A percentile compares a stretch with the other conserved stretches of the same genome.
Conservation (phyloP, 2,113 vertebrate species). For the Antechinus flavipes region DNA sequence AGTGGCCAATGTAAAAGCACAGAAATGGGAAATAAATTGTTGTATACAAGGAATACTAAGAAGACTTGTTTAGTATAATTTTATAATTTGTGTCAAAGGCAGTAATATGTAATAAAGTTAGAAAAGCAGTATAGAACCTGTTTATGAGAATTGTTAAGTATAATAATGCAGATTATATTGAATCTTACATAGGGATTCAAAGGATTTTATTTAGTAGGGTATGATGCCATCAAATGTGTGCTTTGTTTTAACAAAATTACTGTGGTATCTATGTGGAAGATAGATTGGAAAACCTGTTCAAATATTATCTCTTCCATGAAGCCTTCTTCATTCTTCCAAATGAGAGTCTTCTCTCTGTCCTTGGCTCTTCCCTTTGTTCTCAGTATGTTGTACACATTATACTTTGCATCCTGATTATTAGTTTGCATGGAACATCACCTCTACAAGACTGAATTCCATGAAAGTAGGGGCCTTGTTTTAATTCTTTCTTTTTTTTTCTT, state of each 20-base stretch:
- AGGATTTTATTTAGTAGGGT: not conserved
- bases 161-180: not conserved
- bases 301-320: not conserved
- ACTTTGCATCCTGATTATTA: not conserved
- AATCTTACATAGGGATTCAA: not conserved
- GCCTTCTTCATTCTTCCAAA: not conserved
- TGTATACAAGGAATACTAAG: not conserved
- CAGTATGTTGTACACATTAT: not conserved
- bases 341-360: not conserved
- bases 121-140: not conserved
- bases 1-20: too few relatives aligned
- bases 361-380: not conserved
- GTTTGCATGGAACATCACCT: not conserved
- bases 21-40: not conserved
- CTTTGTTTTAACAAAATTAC: not conserved
- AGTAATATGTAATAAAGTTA: not conserved
- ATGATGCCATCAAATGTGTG: not conserved
- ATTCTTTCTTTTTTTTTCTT: not conserved
- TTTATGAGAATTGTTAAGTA: not conserved
- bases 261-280: not conserved
- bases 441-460: not conserved
- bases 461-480: not conserved
- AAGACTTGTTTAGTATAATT: not conserved
- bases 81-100: not conserved
- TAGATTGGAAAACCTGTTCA: not conserved